Percentiles rank a stretch among this genome's conserved stretches.
Evolutionary conservation across 2,797 vertebrate species (phyloP).

Genomic region (Channa striata): DNA sequence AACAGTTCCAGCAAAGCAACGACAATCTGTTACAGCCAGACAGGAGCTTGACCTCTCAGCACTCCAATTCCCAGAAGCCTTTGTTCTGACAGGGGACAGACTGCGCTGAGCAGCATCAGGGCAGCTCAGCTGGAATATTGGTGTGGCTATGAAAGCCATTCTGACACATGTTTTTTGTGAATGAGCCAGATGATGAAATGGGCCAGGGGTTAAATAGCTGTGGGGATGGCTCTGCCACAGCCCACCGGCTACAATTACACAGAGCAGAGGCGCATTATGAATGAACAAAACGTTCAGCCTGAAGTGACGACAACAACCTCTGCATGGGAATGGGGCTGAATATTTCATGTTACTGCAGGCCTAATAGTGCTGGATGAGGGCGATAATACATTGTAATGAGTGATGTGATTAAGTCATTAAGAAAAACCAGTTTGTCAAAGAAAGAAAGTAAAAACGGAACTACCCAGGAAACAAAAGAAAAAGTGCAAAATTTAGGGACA

Average conservation of each 20-base stretch:
- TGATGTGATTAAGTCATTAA: conserved; percentile 51
- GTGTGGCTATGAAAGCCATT: conserved; percentile 43
- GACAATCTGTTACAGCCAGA: conserved; percentile 23
- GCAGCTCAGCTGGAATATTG: conserved; percentile 22
- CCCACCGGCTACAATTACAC: conserved; percentile 74
- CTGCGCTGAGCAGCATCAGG: conserved; percentile 21
- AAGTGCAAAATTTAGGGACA: neutral
- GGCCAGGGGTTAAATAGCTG: conserved; percentile 74
- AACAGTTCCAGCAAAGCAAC: neutral
- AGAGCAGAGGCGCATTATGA: conserved; percentile 71
- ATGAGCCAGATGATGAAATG: conserved; percentile 62
- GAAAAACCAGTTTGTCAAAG: conserved; percentile 22
- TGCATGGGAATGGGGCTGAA: conserved; percentile 46
- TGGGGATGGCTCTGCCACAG: conserved; percentile 54
- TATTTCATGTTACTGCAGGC: conserved; percentile 62
- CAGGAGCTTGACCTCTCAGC: conserved; percentile 37
- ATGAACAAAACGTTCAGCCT: conserved; percentile 66
- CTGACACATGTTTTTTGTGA: conserved; percentile 61
- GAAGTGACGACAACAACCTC: conserved; percentile 44
- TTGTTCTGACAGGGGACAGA: conserved; percentile 34
- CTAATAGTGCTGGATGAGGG: conserved; percentile 30
- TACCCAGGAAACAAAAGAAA: neutral
- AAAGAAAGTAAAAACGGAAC: conserved; percentile 1
- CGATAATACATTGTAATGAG: conserved; percentile 31
- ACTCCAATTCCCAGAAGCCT: conserved; percentile 62